Evolutionary conservation across 1,140 invertebrate species (phyloP), one percentile per base, ranked within the genome.

Genomic region (Dolichoris vasculosae): DNA sequence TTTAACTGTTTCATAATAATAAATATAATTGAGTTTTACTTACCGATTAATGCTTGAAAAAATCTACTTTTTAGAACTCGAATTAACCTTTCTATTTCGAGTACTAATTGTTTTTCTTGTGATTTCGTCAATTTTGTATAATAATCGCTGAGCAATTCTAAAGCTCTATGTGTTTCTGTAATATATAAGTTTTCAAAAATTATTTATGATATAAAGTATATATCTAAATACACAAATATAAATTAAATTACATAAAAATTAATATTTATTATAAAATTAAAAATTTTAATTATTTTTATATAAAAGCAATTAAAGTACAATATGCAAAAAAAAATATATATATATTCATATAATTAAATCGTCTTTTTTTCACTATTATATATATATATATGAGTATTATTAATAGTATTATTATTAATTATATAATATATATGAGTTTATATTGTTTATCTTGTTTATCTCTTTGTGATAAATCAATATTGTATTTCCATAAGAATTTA

Each of bases 31-130:
- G 13, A 46, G 6, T 46, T 7, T 38, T 67, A 82, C 85, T 82
- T 82, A 86, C 85, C 85, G n/a, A 86, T 86, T 38, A 86, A 55
- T 55, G 85, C 85, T 86, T 86, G 85, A 35, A 86, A 86, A 82
- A 86, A 86, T 43, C 77, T 82, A 69, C 85, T 86, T 59, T 86
- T 86, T 15, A 86, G 43, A 11, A 86, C 35, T 40, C 85, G 55
- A 55, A 86, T 82, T 9, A 86, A 20, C 82, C 85, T 77, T 59
- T 86, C 85, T 40, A 78, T 26, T 63, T 86, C 85, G 11, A 86
- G 75, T 0, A 55, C 23, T 78, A 86, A 26, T 26, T 86, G 75
- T 15, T 86, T 86, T 67, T 86, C 85, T 43, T 82, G 79, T 20
- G 55, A 67, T 69, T 77, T 78, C 11, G 51, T 40, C 0, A 86